A percentile compares a stretch with the other conserved stretches of the same genome.
Conservation (phyloP, 2,113 vertebrate genomes). For the Atrichornis clamosus region DNA sequence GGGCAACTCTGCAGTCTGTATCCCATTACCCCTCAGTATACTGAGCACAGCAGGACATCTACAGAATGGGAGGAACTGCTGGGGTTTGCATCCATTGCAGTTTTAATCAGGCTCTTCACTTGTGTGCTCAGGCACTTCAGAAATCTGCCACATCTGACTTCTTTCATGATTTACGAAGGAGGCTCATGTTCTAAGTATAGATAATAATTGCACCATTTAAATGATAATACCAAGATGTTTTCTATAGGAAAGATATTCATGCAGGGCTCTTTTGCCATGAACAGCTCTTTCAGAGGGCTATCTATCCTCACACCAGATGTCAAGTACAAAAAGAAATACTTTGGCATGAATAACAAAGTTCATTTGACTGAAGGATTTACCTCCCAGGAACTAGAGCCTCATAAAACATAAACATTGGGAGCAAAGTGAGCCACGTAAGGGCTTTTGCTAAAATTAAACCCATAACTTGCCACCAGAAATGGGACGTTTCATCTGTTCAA, state of each 20-base stretch:
- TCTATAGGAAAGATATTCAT: neutral
- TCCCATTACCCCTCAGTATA: neutral
- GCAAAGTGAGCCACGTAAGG: slow-evolving; percentile 27
- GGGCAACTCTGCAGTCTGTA: neutral
- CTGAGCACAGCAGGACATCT: neutral
- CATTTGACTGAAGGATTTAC: slow-evolving; percentile 63
- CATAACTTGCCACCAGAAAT: slow-evolving; percentile 55
- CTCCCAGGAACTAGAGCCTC: slow-evolving; percentile 52
- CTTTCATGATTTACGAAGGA: slow-evolving; percentile 29
- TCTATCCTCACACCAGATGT: slow-evolving; percentile 50
- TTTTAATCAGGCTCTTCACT: slow-evolving; percentile 30
- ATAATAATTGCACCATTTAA: slow-evolving; percentile 53
- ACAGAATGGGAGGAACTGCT: neutral
- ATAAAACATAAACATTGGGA: slow-evolving; percentile 52
- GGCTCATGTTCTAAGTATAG: slow-evolving; percentile 9
- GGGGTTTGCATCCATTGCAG: neutral
- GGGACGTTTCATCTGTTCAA: slow-evolving; percentile 61
- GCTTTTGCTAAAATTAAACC: slow-evolving; percentile 60
- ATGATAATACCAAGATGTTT: slow-evolving; percentile 66
- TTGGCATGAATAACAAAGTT: slow-evolving; percentile 32
- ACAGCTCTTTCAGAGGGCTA: neutral
- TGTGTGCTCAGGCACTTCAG: slow-evolving; percentile 7
- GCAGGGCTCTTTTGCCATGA: neutral
- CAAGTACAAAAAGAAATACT: slow-evolving; percentile 34
- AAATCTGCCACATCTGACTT: slow-evolving; percentile 47